Conservation (phyloP, 1,140 invertebrate species). For the Trachymyrmex septentrionalis region DNA sequence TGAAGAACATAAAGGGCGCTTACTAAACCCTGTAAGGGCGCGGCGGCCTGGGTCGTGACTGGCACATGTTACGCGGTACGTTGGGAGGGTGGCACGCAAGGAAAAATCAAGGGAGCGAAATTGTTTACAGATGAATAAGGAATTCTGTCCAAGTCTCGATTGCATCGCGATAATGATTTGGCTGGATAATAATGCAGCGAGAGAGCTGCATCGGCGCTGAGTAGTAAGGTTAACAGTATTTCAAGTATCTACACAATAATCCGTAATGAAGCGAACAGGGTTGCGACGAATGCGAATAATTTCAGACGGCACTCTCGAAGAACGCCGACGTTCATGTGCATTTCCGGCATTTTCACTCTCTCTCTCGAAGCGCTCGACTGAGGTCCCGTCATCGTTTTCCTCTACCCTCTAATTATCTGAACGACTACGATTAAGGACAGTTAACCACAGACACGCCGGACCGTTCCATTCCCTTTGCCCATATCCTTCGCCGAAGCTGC, state of each 20-base stretch:
- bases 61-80: conserved; percentile 28
- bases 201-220: not conserved
- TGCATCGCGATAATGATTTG: conserved; percentile 8
- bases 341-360: conserved; percentile 45
- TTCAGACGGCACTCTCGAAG: not conserved
- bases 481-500: conserved; percentile 11
- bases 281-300: conserved; percentile 23
- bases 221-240: conserved; percentile 19
- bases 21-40: not conserved
- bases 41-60: conserved; percentile 34
- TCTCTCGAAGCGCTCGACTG: not conserved
- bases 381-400: conserved; percentile 18
- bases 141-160: not conserved
- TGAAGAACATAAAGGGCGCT: conserved; percentile 51
- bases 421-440: conserved; percentile 62
- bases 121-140: conserved; percentile 52
- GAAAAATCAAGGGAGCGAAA: conserved; percentile 18
- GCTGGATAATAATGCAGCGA: conserved; percentile 7
- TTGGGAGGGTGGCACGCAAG: conserved; percentile 15
- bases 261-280: conserved; percentile 17
- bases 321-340: conserved; percentile 3
- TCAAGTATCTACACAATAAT: conserved; percentile 28
- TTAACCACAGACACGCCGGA: conserved; percentile 52
- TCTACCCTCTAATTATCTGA: conserved; percentile 66
- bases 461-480: conserved; percentile 45